Evolutionary conservation across 2,888 invertebrate genomes (phyloP).

Genomic region (Schrankia costaestrigalis): DNA sequence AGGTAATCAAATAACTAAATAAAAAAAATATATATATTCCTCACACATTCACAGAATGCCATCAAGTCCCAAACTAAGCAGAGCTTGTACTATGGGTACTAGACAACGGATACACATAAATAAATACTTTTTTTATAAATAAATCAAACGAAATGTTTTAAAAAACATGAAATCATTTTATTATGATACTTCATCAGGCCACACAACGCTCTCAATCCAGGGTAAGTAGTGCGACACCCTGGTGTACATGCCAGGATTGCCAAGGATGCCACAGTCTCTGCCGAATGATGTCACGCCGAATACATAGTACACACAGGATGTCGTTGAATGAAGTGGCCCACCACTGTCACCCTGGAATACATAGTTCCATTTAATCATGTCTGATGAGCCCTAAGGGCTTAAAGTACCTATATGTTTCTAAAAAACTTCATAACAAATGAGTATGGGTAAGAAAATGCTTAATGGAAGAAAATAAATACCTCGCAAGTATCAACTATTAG

Average conservation of each 20-base stretch:
- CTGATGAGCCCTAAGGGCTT: not conserved
- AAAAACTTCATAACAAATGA: too few relatives aligned
- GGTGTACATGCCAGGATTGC: constrained; percentile 9
- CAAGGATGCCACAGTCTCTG: constrained; percentile 2
- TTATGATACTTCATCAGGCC: too few relatives aligned
- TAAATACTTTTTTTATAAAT: too few relatives aligned
- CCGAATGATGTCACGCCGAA: constrained; percentile 7
- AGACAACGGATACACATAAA: too few relatives aligned
- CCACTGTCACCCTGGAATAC: constrained; percentile 1
- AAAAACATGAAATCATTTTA: too few relatives aligned
- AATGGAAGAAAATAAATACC: constrained; percentile 3
- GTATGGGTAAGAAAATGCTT: not conserved
- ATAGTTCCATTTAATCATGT: not conserved
- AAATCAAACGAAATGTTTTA: too few relatives aligned
- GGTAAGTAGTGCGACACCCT: constrained; percentile 5
- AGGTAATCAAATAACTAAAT: too few relatives aligned
- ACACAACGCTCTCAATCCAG: constrained; percentile 12
- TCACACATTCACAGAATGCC: too few relatives aligned
- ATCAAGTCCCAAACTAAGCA: too few relatives aligned
- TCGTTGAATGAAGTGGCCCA: constrained; percentile 1
- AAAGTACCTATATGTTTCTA: not conserved
- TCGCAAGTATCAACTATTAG: constrained; percentile 19
- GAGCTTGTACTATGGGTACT: too few relatives aligned
- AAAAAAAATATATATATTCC: too few relatives aligned
- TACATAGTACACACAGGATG: not conserved